Evolutionary conservation across 2,888 invertebrate species (phyloP).

Genomic region (Emesis russula): DNA sequence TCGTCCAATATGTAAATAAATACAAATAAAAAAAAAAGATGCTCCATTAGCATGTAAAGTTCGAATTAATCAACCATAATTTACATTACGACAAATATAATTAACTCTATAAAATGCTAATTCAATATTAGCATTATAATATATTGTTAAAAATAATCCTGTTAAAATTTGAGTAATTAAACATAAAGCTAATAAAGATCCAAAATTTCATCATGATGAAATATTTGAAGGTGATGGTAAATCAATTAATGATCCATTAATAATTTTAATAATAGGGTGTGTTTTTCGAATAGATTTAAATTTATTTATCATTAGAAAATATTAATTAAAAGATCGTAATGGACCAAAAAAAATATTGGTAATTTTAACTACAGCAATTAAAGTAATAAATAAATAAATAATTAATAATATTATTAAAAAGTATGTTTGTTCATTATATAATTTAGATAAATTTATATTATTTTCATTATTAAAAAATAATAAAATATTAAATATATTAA

Average conservation of each 20-base stretch:
- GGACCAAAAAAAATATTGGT: conserved; percentile 93
- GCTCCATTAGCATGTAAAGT: conserved; percentile 97
- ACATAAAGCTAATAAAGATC: conserved; percentile 96
- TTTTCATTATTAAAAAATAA: conserved; percentile 94
- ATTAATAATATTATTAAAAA: conserved; percentile 95
- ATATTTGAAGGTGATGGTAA: conserved; percentile 96
- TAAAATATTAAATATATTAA: conserved; percentile 89
- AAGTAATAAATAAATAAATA: conserved; percentile 96
- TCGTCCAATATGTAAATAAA: conserved; percentile 92
- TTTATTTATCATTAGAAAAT: conserved; percentile 93
- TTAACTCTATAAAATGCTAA: conserved; percentile 97
- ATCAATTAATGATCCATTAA: conserved; percentile 96
- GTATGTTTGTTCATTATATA: conserved; percentile 95
- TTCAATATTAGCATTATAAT: conserved; percentile 96
- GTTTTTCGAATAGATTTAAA: conserved; percentile 93
- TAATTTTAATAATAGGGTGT: conserved; percentile 95
- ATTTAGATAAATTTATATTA: conserved; percentile 94
- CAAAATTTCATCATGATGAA: conserved; percentile 97
- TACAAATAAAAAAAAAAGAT: conserved; percentile 97
- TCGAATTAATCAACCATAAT: conserved; percentile 97
- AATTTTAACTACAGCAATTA: conserved; percentile 96
- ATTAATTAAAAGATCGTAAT: conserved; percentile 92
- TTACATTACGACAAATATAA: conserved; percentile 97
- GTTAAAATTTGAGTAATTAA: conserved; percentile 92
- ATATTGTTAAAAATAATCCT: conserved; percentile 97